Evolutionary conservation across 2,888 invertebrate species (phyloP), one percentile per base, ranked within the genome.

Genomic region (Melinopterus prodromus): DNA sequence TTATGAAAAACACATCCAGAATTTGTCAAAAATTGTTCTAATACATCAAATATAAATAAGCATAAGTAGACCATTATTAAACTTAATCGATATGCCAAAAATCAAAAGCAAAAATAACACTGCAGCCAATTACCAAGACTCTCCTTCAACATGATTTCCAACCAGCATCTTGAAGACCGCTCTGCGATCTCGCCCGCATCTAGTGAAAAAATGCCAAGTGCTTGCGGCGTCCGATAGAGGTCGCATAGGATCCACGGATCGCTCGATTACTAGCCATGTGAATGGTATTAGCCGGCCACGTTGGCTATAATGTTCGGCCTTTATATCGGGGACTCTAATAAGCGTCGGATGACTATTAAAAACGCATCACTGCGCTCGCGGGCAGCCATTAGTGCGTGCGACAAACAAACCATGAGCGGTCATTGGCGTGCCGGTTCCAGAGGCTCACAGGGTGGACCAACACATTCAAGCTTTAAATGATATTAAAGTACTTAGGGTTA

Each of bases 291-390:
- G 53, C 53, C 53, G 53, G 53, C 53, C 53, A 53, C 53, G 53
- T 9, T 53, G 53, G 53, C 53, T 53, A 53, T 75, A 26, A 70
- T 70, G 76, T 78, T 78, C 76, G 75, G 76, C 74, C 12, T 53
- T 12, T 53, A 53, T 53, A 78, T 37, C 16, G 77, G 77, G 26
- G 77, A 83, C 84, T 83, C 84, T 86, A 86, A 86, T 85, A 86
- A 84, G 85, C 84, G 83, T 83, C 83, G 85, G 79, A 77, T 82
- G 84, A 85, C 88, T 87, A 88, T 88, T 88, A 88, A 88, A 88
- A 88, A 86, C 85, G 85, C 88, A 88, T 88, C 88, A 88, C 85
- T 85, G 85, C 84, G 82, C 85, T 71, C 78, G 71, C 5, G 53
- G 81, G 85, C 84, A 86, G 87, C 87, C 88, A 88, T 88, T 88